These are phyloP conservation scores for Drosophila antonietae DNA, from an alignment of 2,888 invertebrate genomes.

Conservation along the genomic window DNA sequence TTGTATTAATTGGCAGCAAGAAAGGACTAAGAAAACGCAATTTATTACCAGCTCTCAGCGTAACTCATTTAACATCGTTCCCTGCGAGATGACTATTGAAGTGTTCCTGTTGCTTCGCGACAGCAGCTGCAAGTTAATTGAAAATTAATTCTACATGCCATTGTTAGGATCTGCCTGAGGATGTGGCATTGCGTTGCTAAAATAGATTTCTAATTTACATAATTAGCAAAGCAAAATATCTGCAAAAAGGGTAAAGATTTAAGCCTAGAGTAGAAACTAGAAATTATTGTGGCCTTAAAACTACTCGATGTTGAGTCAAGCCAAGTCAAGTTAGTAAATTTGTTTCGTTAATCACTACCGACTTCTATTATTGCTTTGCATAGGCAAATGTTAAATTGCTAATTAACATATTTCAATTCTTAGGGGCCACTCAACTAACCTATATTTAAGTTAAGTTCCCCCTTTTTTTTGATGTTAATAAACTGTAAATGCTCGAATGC, in stretches of 20 bases:
- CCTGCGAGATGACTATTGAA: conserved; percentile 36
- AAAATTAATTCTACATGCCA: conserved; percentile 74
- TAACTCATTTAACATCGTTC: conserved; percentile 37
- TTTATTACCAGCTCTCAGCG: conserved; percentile 47
- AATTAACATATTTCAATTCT: neutral
- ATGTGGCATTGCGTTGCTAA: conserved; percentile 10
- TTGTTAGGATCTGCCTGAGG: conserved; percentile 41
- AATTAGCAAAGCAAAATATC: conserved; percentile 59
- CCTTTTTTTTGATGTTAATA: neutral
- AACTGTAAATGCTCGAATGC: neutral
- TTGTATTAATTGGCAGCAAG: conserved; percentile 58
- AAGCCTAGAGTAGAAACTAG: conserved; percentile 25
- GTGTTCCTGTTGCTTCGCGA: conserved; percentile 8
- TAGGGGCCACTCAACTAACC: no score
- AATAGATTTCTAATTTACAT: conserved; percentile 54
- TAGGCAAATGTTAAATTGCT: neutral
- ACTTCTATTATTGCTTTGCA: neutral
- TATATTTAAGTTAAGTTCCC: neutral
- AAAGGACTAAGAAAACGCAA: conserved; percentile 52
- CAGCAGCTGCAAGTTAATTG: conserved; percentile 64
- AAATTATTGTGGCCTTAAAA: conserved; percentile 24
- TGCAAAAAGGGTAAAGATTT: conserved; percentile 52
- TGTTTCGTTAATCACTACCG: no score
- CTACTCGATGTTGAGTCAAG: conserved; percentile 11
- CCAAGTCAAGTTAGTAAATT: neutral